Evolutionary conservation across 2,797 vertebrate species (phyloP).

Genomic region (Synaphobranchus kaupii): DNA sequence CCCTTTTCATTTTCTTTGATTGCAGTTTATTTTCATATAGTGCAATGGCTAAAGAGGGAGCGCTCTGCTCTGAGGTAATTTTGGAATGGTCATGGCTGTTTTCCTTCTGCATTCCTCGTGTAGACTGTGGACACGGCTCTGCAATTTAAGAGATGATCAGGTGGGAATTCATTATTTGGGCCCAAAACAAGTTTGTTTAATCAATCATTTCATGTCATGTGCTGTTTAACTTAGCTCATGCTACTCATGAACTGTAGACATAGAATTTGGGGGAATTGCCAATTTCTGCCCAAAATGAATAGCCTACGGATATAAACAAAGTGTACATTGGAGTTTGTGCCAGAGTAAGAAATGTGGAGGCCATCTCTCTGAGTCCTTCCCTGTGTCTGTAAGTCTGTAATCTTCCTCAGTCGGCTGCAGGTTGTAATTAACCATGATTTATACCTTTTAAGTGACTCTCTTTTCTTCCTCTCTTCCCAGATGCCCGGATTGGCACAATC

Average conservation of each 20-base stretch:
- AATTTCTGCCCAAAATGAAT: background rate
- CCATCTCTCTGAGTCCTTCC: background rate
- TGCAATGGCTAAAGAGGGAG: background rate
- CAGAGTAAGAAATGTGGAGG: background rate
- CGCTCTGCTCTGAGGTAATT: background rate
- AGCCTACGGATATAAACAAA: background rate
- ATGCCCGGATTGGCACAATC: constrained; percentile 48
- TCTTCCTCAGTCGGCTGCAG: constrained; percentile 11
- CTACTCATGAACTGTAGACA: background rate
- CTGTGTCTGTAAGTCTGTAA: constrained; percentile 14
- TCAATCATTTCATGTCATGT: background rate
- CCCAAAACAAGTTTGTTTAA: background rate
- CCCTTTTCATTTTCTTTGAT: background rate
- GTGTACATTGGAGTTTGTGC: background rate
- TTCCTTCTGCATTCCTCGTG: background rate
- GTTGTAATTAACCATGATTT: constrained; percentile 18
- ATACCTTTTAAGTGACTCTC: constrained; percentile 9
- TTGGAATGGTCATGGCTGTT: background rate
- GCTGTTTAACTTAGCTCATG: background rate
- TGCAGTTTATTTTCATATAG: background rate
- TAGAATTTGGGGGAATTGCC: background rate
- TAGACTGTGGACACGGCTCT: background rate
- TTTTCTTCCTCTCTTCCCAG: constrained; percentile 44
- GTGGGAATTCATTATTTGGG: background rate
- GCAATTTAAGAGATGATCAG: background rate